Percentiles rank a stretch among this genome's conserved stretches.
Conservation (phyloP, 2,888 invertebrate genomes). For the Cataglyphis rosenhaueri region DNA sequence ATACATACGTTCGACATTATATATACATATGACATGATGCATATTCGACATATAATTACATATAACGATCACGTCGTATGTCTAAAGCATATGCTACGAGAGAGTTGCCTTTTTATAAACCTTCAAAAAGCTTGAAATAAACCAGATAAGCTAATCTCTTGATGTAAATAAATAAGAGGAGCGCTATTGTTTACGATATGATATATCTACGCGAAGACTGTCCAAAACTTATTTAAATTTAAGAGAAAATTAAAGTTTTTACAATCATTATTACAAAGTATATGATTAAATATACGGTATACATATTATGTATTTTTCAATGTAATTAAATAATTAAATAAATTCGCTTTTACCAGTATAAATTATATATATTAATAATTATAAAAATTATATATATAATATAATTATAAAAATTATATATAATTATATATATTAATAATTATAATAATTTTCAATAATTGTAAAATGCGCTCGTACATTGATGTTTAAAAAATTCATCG, state of each 20-base stretch:
- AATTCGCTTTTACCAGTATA: not conserved
- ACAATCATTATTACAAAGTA: not conserved
- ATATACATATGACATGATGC: not conserved
- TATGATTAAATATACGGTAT: not conserved
- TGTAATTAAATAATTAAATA: not conserved
- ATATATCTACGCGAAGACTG: not conserved
- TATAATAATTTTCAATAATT: not conserved
- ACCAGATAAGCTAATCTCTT: slow-evolving; percentile 5
- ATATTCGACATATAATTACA: slow-evolving; percentile 1
- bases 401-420: too few relatives aligned
- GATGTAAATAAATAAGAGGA: not conserved
- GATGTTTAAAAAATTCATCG: not conserved
- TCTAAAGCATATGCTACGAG: not conserved
- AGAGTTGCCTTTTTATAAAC: not conserved
- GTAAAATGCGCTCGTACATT: not conserved
- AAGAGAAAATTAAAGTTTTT: not conserved
- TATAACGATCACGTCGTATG: not conserved
- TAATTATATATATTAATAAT: too few relatives aligned
- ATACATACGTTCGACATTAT: slow-evolving; percentile 9
- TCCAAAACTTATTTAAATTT: slow-evolving; percentile 3
- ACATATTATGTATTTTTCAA: not conserved
- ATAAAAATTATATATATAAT: too few relatives aligned
- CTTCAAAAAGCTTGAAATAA: slow-evolving; percentile 8
- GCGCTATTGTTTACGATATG: not conserved
- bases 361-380: too few relatives aligned